Base-by-base conservation (phyloP, 2,113 vertebrate species). In the Vireo altiloquus region DNA sequence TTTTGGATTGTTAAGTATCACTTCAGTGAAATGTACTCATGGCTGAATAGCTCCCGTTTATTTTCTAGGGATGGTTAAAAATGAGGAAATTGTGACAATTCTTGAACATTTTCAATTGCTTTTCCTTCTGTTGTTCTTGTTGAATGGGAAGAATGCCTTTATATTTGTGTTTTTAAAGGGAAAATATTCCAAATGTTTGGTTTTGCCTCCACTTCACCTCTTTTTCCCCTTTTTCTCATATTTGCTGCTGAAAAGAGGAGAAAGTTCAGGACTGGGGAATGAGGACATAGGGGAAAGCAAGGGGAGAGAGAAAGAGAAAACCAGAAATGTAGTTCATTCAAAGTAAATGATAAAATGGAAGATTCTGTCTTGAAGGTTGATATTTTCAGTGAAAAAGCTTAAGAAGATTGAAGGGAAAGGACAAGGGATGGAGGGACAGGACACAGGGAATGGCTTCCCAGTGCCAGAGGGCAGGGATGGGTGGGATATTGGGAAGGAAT, bases 1-100 rank as follows among this genome's bases (percentile, higher is more conserved):
- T 97, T 95, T 94, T 94, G 95, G 95, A 46, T 78, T 91, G 92
- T 90, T 87, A 68, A 97, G 96, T 89, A 77, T 95, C 96, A 95
- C 95, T 97, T 96, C 89, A 96, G 60, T 93, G 93, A 92, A 96
- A 95, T 90, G 79, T 66, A 18, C 88, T 95, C 33, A 7, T 75
- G 82, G 83, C 37, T 97, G 93, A 95, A 96, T 90, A 93, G 87
- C 82, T 95, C 85, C 94, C n/a, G 13, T 95, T 94, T 80, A 86
- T 93, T 96, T 96, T 56, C 76, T 83, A 86, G 92, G 60, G 71
- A 44, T 94, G 92, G 87, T 59, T 80, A 76, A 95, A 95, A 96
- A 88, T 27, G 92, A 92, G 93, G 92, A 63, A 91, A 94, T 94
- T 60, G 60, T 84, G 87, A 82, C 44, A 89, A 92, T 96, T 95